A percentile compares a stretch with the other conserved stretches of the same genome.
Evolutionary conservation across 2,797 vertebrate genomes (phyloP).

Genomic region (Emydoidea blandingii): DNA sequence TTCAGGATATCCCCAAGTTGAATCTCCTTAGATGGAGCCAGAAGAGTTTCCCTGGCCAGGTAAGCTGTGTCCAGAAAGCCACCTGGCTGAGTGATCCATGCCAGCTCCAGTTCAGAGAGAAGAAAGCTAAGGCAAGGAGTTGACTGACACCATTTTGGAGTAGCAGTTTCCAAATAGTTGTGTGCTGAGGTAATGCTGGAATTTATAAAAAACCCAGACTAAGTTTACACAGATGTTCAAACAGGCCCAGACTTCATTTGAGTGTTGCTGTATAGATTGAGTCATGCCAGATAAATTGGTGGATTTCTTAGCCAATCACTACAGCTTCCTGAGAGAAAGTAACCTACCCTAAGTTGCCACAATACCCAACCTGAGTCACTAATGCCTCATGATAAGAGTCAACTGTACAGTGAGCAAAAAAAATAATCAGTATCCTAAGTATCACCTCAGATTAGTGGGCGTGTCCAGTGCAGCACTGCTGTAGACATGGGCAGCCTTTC

Average conservation of each 20-base stretch:
- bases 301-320: background rate
- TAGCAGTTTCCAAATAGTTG: background rate
- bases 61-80: background rate
- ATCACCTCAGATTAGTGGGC: background rate
- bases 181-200: background rate
- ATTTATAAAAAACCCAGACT: background rate
- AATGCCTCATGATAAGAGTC: background rate
- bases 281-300: background rate
- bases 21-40: background rate
- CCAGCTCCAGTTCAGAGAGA: background rate
- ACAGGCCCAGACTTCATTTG: background rate
- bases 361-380: background rate
- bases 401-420: background rate
- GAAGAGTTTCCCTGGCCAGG: background rate
- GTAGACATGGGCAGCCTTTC: background rate
- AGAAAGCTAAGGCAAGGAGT: background rate
- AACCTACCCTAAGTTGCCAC: background rate
- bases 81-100: background rate
- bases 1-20: background rate
- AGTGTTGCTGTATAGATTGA: background rate
- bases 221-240: background rate
- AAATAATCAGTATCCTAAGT: background rate
- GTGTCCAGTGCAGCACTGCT: background rate
- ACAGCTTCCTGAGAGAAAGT: background rate
- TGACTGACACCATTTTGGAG: background rate